Base-by-base conservation (phyloP, 2,888 invertebrate genomes). In the Platycheirus rosarum region DNA sequence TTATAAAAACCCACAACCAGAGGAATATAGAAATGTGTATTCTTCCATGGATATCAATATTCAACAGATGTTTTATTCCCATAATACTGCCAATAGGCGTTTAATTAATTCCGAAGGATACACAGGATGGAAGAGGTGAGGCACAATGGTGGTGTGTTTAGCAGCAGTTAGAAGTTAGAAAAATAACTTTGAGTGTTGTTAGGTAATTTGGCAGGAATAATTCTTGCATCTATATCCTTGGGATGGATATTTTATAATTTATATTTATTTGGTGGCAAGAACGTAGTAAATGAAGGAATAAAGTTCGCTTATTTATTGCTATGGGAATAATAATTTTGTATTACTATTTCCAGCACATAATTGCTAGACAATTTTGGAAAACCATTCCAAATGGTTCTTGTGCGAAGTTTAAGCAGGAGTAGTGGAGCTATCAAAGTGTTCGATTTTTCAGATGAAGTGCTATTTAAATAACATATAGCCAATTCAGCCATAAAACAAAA, bases 1-100 rank as follows among this genome's bases (percentile, higher is more conserved):
- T 40, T 23, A 57, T 14, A 40, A 14, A 55, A 14, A 55, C 23
- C 57, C 57, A 57, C 40, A 37, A 40, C 26, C 23, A 57, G n/a
- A 40, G 14, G 37, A 55, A 55, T 55, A 60, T 44, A 60, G 60
- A 44, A 60, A 60, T 60, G 29, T 60, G 29, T 44, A 60, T 60
- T 60, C 60, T 44, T 16, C 44, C 44, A 60, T 16, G 40, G 53
- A 69, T 71, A 78, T 78, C 77, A 65, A 78, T 78, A 71, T 71
- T 78, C 77, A 78, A 71, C 77, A 78, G 71, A 78, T 78, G 77
- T 37, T 71, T 53, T 44, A 44, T 78, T 78, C 77, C 29, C 77
- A 78, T 66, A 71, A 51, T 48, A 46, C 51, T 66, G 44, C 60
- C 57, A 62, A 60, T 42, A 37, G 48, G 66, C 44, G 44, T 66